Evolutionary conservation across 2,797 vertebrate genomes (phyloP).

Genomic region (Tarsius wallacei): DNA sequence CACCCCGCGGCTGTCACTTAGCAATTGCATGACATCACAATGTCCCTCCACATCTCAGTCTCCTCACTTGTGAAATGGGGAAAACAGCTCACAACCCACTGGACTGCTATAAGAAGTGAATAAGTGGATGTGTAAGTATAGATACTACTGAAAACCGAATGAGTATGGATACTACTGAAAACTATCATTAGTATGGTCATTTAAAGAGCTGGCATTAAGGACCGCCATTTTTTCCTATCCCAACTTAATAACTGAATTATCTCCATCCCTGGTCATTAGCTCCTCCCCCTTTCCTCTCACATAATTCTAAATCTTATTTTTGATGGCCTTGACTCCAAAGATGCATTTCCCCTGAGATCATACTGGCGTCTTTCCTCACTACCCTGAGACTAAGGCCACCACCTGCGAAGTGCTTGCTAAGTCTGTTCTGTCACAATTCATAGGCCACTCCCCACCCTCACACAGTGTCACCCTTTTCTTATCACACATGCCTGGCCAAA

Average conservation of each 20-base stretch:
- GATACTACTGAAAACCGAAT: not conserved
- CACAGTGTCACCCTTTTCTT: not conserved
- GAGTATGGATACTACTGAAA: not conserved
- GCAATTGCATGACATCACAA: not conserved
- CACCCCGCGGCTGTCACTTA: not conserved
- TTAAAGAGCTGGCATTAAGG: not conserved
- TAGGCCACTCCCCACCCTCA: not conserved
- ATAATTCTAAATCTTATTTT: slow-evolving; percentile 36
- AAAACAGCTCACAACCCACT: not conserved
- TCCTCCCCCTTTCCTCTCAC: not conserved
- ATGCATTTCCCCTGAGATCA: not conserved
- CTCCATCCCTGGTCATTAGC: not conserved
- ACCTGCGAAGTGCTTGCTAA: slow-evolving; percentile 24
- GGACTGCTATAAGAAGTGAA: not conserved
- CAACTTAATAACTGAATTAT: slow-evolving; percentile 1
- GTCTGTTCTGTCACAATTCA: not conserved
- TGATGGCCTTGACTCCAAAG: slow-evolving; percentile 7
- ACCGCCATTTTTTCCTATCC: not conserved
- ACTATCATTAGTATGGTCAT: not conserved
- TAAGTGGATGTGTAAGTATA: not conserved
- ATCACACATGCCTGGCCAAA: not conserved
- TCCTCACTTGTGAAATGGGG: not conserved
- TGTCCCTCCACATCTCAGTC: not conserved
- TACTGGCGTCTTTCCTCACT: not conserved
- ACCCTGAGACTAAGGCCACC: not conserved